A percentile compares a stretch with the other conserved stretches of the same genome.
phyloP scores from a whole-genome alignment of 2,797 vertebrate genomes.

The Halcyon badia region DNA sequence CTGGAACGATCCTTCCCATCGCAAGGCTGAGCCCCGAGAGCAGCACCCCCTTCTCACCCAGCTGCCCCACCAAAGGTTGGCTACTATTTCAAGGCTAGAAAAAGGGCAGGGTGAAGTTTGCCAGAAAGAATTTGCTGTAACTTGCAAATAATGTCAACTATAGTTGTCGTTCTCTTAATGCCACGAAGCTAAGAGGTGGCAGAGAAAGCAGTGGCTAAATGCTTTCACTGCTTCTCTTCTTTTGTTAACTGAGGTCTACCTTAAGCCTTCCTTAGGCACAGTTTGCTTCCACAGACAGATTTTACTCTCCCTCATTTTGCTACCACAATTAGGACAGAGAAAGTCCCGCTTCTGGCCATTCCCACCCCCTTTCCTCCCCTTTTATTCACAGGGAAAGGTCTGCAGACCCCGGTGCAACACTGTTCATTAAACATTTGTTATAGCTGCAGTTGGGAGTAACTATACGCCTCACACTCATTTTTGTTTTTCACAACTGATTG shows the following conservation, averaged over 20 bases:
- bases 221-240: background rate
- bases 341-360: background rate
- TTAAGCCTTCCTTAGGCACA: background rate
- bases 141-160: background rate
- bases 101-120: background rate
- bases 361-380: background rate
- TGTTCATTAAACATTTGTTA: constrained; percentile 32
- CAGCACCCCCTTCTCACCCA: background rate
- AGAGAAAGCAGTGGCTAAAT: background rate
- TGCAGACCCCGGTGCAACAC: background rate
- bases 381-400: background rate
- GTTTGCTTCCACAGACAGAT: background rate
- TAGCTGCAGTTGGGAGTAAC: constrained; percentile 17
- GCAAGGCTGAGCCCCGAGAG: background rate
- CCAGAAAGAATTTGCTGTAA: background rate
- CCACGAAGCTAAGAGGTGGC: background rate
- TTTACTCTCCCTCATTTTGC: background rate
- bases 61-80: background rate
- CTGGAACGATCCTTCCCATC: background rate
- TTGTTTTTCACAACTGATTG: constrained; percentile 33
- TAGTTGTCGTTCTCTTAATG: background rate
- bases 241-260: background rate
- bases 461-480: constrained; percentile 40
- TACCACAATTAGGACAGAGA: background rate
- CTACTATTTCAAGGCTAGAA: background rate